These are phyloP conservation scores for Gonatopus flavifemur DNA, from an alignment of 1,140 invertebrate genomes.

Conservation along the genomic window DNA sequence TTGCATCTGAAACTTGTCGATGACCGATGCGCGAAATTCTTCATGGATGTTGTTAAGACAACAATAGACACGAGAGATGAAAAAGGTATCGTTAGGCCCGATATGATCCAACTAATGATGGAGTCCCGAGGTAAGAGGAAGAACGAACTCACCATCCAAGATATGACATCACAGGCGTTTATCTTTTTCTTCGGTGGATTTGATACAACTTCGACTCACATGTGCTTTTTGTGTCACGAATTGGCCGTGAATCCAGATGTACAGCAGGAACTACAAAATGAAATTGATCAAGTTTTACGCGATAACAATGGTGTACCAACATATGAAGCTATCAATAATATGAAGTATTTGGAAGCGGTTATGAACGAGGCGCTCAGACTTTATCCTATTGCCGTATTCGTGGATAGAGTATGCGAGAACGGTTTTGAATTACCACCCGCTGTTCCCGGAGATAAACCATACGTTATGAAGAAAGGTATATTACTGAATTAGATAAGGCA, in stretches of 20 bases:
- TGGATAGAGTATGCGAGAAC: constrained; percentile 55
- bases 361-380: constrained; percentile 62
- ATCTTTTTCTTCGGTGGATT: constrained; percentile 49
- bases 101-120: background rate
- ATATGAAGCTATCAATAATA: constrained; percentile 53
- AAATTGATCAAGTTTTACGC: constrained; percentile 55
- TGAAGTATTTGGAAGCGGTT: constrained; percentile 59
- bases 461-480: constrained; percentile 40
- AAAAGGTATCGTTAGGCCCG: background rate
- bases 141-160: background rate
- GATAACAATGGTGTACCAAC: constrained; percentile 35
- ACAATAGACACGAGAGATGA: background rate
- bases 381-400: constrained; percentile 52
- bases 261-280: constrained; percentile 62
- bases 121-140: background rate
- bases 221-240: constrained; percentile 58
- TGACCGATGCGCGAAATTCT: background rate
- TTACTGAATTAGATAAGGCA: no score
- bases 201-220: constrained; percentile 63
- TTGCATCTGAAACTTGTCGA: background rate
- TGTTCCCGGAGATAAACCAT: constrained; percentile 45
- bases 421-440: constrained; percentile 29
- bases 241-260: constrained; percentile 63
- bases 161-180: constrained; percentile 13
- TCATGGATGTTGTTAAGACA: background rate